Conservation (phyloP, 2,113 vertebrate species). For the Alaudala cheleensis region DNA sequence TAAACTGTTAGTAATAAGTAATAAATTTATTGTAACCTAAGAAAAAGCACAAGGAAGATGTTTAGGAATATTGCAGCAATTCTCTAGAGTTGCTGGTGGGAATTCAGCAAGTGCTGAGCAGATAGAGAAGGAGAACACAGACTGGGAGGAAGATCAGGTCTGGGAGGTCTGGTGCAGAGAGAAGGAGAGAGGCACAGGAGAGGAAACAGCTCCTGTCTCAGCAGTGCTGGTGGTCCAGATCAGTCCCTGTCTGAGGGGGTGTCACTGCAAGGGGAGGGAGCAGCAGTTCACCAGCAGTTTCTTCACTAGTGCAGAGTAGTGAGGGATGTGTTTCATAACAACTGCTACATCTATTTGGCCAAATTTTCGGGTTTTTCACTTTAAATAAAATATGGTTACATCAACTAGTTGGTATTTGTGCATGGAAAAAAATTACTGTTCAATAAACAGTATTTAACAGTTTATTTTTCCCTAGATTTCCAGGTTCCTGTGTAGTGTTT, state of each 20-base stretch:
- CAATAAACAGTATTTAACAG: neutral
- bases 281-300: neutral
- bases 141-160: fast-evolving
- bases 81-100: neutral
- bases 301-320: neutral
- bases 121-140: neutral
- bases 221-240: neutral
- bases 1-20: neutral
- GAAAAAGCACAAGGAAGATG: neutral
- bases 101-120: neutral
- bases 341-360: neutral
- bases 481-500: neutral
- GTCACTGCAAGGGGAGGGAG: neutral
- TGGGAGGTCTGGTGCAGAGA: neutral
- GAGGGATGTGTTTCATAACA: neutral
- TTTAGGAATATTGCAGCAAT: neutral
- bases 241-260: neutral
- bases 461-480: neutral
- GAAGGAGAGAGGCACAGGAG: fast-evolving
- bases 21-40: neutral
- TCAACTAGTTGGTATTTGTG: neutral
- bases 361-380: neutral
- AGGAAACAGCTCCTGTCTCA: neutral
- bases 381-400: neutral
- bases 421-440: neutral